A percentile compares a stretch with the other conserved stretches of the same genome.
Evolutionary conservation across 2,113 vertebrate species (phyloP).

Genomic region (Podiceps cristatus): DNA sequence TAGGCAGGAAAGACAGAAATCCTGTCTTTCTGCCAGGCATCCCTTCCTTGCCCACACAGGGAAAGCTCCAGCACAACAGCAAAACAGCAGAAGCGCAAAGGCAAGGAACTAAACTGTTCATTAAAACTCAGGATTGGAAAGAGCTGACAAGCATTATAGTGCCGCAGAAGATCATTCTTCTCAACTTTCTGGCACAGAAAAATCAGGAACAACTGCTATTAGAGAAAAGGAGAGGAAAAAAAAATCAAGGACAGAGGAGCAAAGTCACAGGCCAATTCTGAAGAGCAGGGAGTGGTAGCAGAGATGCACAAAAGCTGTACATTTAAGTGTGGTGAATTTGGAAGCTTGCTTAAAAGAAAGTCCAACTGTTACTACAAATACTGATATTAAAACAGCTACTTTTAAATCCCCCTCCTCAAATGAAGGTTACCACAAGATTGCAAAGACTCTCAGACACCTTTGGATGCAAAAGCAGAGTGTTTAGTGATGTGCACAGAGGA

Average conservation of each 20-base stretch:
- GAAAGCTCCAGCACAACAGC: conserved; percentile 45
- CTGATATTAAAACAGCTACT: background rate
- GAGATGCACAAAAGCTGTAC: background rate
- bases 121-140: conserved; percentile 52
- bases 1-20: conserved; percentile 23
- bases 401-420: background rate
- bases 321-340: background rate
- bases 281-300: background rate
- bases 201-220: background rate
- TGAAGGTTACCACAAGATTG: background rate
- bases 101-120: conserved; percentile 40
- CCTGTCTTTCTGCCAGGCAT: conserved; percentile 20
- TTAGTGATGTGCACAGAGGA: background rate
- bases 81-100: conserved; percentile 7
- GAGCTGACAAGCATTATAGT: conserved; percentile 33
- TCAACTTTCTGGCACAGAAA: conserved; percentile 4
- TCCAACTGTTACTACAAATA: background rate
- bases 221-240: background rate
- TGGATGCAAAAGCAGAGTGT: background rate
- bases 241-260: conserved; percentile 12
- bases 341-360: background rate
- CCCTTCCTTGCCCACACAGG: background rate
- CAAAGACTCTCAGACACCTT: background rate
- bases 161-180: conserved; percentile 37
- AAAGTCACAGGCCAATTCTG: conserved; percentile 6